These are phyloP conservation scores for Clarias macrocephalus DNA, from an alignment of 2,113 vertebrate genomes.

Conservation along the genomic window DNA sequence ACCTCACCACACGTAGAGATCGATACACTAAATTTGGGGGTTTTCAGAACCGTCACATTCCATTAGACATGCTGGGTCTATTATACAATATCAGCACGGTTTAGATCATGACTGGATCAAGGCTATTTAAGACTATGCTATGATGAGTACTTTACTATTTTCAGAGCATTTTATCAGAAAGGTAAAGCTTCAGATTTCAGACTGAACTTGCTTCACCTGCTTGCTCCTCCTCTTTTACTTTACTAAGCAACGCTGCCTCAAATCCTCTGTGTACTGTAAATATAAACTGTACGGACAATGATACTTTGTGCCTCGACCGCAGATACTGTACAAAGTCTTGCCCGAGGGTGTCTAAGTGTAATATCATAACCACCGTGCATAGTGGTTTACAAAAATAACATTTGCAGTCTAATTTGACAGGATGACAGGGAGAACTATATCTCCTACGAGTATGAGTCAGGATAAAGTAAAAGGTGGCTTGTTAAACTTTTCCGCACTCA, in stretches of 20 bases:
- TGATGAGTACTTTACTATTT: neutral
- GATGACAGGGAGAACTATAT: neutral
- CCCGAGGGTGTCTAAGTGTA: neutral
- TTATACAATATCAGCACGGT: neutral
- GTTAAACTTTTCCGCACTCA: neutral
- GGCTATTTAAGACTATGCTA: neutral
- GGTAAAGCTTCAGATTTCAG: neutral
- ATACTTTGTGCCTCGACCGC: slow-evolving; percentile 52
- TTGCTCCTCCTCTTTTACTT: neutral
- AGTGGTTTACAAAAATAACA: neutral
- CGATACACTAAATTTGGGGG: neutral
- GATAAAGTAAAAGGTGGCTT: neutral
- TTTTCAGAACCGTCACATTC: neutral
- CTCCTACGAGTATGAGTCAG: neutral
- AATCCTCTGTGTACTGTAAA: slow-evolving; percentile 57
- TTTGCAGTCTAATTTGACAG: neutral
- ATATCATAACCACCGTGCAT: neutral
- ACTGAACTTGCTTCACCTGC: neutral
- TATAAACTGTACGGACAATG: slow-evolving; percentile 33
- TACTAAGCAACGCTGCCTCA: neutral
- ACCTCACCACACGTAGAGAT: slow-evolving; percentile 27
- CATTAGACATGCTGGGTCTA: neutral
- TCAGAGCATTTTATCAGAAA: neutral
- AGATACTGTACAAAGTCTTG: slow-evolving; percentile 35
- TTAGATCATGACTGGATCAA: neutral